Percentiles rank a stretch among this genome's conserved stretches.
Conservation (phyloP, 2,888 invertebrate species). For the Dysmachus trigonus region DNA sequence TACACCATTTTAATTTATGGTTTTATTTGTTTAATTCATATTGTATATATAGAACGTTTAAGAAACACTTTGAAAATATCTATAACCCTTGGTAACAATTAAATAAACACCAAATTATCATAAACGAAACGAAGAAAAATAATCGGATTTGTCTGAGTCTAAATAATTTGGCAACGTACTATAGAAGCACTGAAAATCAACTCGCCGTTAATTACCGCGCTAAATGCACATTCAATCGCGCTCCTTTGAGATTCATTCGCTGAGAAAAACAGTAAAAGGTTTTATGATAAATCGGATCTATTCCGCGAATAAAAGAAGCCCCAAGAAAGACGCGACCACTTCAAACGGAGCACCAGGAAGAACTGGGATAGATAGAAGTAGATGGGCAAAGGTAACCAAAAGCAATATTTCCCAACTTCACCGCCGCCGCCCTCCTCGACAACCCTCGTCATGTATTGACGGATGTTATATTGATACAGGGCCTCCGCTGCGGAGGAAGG, state of each 20-base stretch:
- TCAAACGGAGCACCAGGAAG: not conserved
- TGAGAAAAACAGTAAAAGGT: not conserved
- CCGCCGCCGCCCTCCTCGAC: too few species aligned
- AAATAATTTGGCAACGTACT: not conserved
- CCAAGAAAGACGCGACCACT: not conserved
- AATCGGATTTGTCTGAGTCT: not conserved
- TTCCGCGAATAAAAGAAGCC: not conserved
- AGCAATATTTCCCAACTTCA: slow-evolving; percentile 1
- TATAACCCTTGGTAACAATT: too few species aligned
- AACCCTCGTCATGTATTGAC: not conserved
- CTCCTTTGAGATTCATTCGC: not conserved
- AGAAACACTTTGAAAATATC: too few species aligned
- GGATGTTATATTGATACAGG: not conserved
- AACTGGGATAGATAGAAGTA: not conserved
- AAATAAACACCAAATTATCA: too few species aligned
- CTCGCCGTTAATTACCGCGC: not conserved
- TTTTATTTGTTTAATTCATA: too few species aligned
- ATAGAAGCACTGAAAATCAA: not conserved
- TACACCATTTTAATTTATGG: too few species aligned
- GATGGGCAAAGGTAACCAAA: not conserved
- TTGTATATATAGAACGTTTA: too few species aligned
- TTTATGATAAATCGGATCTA: not conserved
- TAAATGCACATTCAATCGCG: not conserved
- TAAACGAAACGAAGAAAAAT: not conserved
- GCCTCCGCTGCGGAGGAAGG: not conserved